phyloP scores from a whole-genome alignment of 2,888 invertebrate genomes.

The Parascotia fuliginaria region DNA sequence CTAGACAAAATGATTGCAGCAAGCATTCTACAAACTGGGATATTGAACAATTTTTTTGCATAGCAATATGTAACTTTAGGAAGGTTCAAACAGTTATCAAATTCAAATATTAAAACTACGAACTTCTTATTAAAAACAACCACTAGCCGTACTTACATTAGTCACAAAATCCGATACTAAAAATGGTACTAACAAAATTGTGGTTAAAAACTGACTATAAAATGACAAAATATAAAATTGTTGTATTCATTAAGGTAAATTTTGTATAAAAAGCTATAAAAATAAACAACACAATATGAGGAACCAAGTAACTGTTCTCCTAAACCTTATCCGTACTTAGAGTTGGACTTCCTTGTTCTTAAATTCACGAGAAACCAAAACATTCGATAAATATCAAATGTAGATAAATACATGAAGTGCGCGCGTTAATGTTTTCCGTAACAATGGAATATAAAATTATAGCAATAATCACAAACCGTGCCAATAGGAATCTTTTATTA shows the following conservation, averaged over 20 bases:
- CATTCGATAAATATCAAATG: not conserved
- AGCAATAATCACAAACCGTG: slow-evolving; percentile 28
- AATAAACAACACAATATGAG: not conserved
- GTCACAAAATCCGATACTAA: slow-evolving; percentile 10
- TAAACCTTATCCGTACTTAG: too few relatives aligned
- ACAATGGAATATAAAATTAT: slow-evolving; percentile 9
- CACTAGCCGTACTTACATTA: slow-evolving; percentile 26
- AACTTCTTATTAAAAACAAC: slow-evolving; percentile 31
- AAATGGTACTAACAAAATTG: slow-evolving; percentile 21
- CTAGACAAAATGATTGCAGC: slow-evolving; percentile 34
- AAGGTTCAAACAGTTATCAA: slow-evolving; percentile 24
- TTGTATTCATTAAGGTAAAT: too few relatives aligned
- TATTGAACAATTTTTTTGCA: slow-evolving; percentile 35
- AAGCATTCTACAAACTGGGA: slow-evolving; percentile 42
- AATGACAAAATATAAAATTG: not conserved
- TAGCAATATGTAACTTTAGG: slow-evolving; percentile 41
- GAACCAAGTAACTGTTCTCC: too few relatives aligned
- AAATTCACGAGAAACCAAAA: too few relatives aligned
- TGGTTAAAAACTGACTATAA: slow-evolving; percentile 11
- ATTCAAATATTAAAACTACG: slow-evolving; percentile 33
- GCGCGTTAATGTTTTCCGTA: not conserved
- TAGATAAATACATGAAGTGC: not conserved
- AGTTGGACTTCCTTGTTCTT: too few relatives aligned
- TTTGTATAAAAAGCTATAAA: slow-evolving; percentile 1
- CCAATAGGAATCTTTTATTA: slow-evolving; percentile 33